A percentile compares a stretch with the other conserved stretches of the same genome.
Conservation (phyloP, 2,888 invertebrate genomes). For the Brenthis hecate region DNA sequence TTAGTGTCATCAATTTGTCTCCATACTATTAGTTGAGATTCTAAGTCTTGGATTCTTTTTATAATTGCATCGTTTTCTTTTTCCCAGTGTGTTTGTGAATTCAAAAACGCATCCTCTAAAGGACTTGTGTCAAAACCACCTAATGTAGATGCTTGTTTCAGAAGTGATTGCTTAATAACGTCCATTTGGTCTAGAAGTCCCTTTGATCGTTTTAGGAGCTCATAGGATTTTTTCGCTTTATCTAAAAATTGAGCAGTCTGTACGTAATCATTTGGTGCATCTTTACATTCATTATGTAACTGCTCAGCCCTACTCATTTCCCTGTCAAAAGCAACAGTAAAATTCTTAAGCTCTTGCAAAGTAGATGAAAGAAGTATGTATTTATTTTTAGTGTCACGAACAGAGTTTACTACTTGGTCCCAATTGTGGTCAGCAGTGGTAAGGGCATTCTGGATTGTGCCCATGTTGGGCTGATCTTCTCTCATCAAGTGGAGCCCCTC, state of each 20-base stretch:
- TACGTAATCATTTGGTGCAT: slow-evolving; percentile 87
- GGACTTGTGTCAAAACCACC: slow-evolving; percentile 85
- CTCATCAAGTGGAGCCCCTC: slow-evolving; percentile 91
- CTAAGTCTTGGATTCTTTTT: slow-evolving; percentile 89
- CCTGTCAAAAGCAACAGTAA: slow-evolving; percentile 86
- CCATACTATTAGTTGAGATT: slow-evolving; percentile 96
- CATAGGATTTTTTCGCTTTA: slow-evolving; percentile 88
- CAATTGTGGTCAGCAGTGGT: slow-evolving; percentile 90
- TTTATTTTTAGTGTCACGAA: slow-evolving; percentile 88
- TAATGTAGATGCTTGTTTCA: slow-evolving; percentile 86
- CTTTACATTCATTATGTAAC: slow-evolving; percentile 84
- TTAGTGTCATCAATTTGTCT: slow-evolving; percentile 94
- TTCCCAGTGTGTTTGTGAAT: slow-evolving; percentile 86
- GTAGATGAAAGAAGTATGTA: slow-evolving; percentile 88
- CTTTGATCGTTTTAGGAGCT: slow-evolving; percentile 88
- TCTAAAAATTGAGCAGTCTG: slow-evolving; percentile 88
- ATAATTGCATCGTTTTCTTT: slow-evolving; percentile 87
- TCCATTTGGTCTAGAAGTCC: slow-evolving; percentile 89
- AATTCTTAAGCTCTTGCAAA: slow-evolving; percentile 88
- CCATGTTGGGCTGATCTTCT: slow-evolving; percentile 90
- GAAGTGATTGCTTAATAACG: slow-evolving; percentile 86
- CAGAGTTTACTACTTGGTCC: slow-evolving; percentile 89
- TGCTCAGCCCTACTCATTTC: slow-evolving; percentile 87
- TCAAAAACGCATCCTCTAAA: slow-evolving; percentile 83
- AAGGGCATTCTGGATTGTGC: slow-evolving; percentile 90